Percentiles rank a stretch among this genome's conserved stretches.
These are phyloP conservation scores for Charina bottae DNA, from an alignment of 2,113 vertebrate species.

Conservation along the genomic window DNA sequence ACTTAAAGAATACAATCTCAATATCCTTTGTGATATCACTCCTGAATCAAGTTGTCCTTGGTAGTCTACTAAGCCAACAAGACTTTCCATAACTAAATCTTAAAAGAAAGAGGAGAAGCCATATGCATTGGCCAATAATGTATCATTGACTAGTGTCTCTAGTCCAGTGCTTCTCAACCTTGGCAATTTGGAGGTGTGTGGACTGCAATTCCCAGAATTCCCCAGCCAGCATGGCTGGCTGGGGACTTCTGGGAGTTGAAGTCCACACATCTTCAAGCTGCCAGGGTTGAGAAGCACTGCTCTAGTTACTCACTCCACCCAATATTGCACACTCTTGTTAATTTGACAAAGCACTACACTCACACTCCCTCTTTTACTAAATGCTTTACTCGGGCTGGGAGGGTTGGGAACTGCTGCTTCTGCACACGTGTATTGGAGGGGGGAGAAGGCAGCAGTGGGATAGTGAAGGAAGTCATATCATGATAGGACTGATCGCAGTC, in stretches of 20 bases:
- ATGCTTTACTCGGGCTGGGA: not conserved
- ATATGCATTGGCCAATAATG: conserved; percentile 41
- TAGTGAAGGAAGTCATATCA: not conserved
- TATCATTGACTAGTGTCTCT: conserved; percentile 30
- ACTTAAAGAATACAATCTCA: not conserved
- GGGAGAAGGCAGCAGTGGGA: not conserved
- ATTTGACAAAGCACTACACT: conserved; percentile 41
- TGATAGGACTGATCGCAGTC: conserved; percentile 33
- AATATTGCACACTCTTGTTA: conserved; percentile 43
- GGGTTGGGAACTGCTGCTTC: fast-evolving
- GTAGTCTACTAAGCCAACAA: not conserved
- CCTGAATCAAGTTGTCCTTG: conserved; percentile 27
- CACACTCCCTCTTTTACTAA: conserved; percentile 36
- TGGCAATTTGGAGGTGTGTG: too few species aligned
- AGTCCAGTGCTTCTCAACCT: too few species aligned
- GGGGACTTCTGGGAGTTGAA: too few species aligned
- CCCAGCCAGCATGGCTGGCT: too few species aligned
- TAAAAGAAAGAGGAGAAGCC: conserved; percentile 46
- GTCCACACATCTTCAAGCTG: too few species aligned
- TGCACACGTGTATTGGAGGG: not conserved
- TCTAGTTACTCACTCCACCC: conserved; percentile 37
- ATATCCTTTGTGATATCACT: not conserved
- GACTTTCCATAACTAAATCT: conserved; percentile 41
- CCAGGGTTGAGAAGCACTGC: too few species aligned
- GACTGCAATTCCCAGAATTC: too few species aligned